Percentiles rank a stretch among this genome's conserved stretches.
These are phyloP conservation scores for Mizuhopecten yessoensis DNA, from an alignment of 1,140 invertebrate species.

Conservation along the genomic window DNA sequence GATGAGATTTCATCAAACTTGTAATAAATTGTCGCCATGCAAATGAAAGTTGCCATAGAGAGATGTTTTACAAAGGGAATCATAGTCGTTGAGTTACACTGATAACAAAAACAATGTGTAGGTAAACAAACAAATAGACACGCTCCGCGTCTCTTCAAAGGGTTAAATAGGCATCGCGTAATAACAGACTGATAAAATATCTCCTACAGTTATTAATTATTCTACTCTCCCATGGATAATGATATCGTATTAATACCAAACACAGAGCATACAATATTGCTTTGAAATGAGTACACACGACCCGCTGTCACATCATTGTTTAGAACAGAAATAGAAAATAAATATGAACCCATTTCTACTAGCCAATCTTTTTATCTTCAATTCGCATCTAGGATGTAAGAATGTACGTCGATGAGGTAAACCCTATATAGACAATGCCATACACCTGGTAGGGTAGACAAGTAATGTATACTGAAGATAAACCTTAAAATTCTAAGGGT, in stretches of 20 bases:
- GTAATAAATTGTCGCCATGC: conserved; percentile 32
- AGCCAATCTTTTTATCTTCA: too few species aligned
- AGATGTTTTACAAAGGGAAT: conserved; percentile 21
- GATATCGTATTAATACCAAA: not conserved
- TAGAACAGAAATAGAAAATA: not conserved
- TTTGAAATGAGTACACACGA: not conserved
- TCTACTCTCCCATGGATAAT: not conserved
- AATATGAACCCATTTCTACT: not conserved
- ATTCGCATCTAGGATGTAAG: too few species aligned
- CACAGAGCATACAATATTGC: not conserved
- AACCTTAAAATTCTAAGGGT: too few species aligned
- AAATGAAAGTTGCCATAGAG: conserved; percentile 33
- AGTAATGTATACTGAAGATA: too few species aligned
- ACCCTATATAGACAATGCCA: too few species aligned
- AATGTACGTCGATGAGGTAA: too few species aligned
- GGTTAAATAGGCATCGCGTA: conserved; percentile 11
- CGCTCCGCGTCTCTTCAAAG: conserved; percentile 2
- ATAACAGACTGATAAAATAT: not conserved
- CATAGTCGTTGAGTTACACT: not conserved
- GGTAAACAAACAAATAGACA: conserved; percentile 17
- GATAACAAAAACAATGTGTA: not conserved
- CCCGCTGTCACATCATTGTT: not conserved
- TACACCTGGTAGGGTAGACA: too few species aligned
- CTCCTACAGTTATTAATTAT: not conserved
- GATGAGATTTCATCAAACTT: conserved; percentile 10